Evolutionary conservation across 1,140 invertebrate species (phyloP).

Genomic region (Leptinotarsa undecemlineata): DNA sequence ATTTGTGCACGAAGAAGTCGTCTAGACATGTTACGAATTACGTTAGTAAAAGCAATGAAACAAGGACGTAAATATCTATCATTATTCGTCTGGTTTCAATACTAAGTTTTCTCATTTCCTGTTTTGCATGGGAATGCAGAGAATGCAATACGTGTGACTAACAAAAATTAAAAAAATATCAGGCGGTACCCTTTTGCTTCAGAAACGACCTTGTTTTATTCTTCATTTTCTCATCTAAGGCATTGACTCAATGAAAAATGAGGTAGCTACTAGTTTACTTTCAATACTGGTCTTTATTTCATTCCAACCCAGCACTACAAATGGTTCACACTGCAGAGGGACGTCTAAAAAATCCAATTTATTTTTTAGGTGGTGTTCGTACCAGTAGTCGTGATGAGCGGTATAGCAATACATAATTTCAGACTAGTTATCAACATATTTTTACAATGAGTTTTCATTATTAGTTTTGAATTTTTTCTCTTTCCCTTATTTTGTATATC

Average conservation of each 20-base stretch:
- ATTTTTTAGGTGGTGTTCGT: conserved; percentile 30
- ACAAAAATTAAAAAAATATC: neutral
- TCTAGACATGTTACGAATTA: too few species aligned
- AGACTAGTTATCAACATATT: too few species aligned
- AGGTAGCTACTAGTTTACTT: conserved; percentile 32
- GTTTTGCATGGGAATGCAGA: neutral
- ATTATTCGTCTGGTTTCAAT: too few species aligned
- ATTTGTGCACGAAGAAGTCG: too few species aligned
- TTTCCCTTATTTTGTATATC: too few species aligned
- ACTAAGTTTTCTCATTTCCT: too few species aligned
- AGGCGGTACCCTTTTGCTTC: neutral
- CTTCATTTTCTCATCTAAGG: conserved; percentile 13
- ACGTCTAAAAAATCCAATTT: conserved; percentile 40
- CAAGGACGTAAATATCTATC: too few species aligned
- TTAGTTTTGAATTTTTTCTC: too few species aligned
- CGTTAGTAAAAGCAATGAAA: too few species aligned
- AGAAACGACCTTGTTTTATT: conserved; percentile 26
- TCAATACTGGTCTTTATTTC: conserved; percentile 21
- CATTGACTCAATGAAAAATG: conserved; percentile 40
- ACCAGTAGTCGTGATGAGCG: conserved; percentile 24
- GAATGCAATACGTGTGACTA: neutral
- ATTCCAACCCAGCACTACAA: conserved; percentile 10
- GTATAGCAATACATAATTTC: neutral
- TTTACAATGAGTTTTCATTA: too few species aligned
- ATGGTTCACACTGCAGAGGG: conserved; percentile 9